Conservation (phyloP, 2,888 invertebrate species). For the Cacoxenus indagator region DNA sequence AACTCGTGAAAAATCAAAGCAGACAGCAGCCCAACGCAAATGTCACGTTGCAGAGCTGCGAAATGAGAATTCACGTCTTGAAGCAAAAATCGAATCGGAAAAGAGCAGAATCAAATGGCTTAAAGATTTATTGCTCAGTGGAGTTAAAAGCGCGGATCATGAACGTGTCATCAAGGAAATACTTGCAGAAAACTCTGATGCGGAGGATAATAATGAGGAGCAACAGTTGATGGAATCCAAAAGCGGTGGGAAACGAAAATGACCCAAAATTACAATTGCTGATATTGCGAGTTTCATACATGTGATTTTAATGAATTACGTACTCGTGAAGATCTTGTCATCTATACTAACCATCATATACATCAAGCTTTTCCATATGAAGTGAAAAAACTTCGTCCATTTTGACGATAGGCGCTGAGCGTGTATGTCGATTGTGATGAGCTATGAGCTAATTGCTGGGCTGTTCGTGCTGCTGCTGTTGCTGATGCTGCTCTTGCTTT, state of each 20-base stretch:
- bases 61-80: conserved; percentile 55
- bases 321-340: background rate
- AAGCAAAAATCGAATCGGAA: conserved; percentile 53
- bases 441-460: no score
- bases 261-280: conserved; percentile 50
- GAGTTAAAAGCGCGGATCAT: conserved; percentile 52
- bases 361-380: conserved; percentile 67
- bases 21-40: conserved; percentile 66
- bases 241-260: conserved; percentile 33
- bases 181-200: conserved; percentile 51
- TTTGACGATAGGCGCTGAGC: conserved; percentile 38
- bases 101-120: conserved; percentile 57
- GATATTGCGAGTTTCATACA: conserved; percentile 52
- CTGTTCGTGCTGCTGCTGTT: conserved; percentile 4
- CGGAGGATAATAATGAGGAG: conserved; percentile 40
- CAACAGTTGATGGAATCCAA: no score
- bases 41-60: conserved; percentile 60
- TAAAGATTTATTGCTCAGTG: conserved; percentile 57
- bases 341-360: conserved; percentile 64
- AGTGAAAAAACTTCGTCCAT: conserved; percentile 70
- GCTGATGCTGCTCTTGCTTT: background rate
- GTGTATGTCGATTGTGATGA: no score
- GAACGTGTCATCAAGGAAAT: conserved; percentile 57
- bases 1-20: conserved; percentile 67
- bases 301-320: conserved; percentile 50